These are phyloP conservation scores for Gnatocerus cornutus DNA, from an alignment of 2,888 invertebrate genomes.

Conservation along the genomic window DNA sequence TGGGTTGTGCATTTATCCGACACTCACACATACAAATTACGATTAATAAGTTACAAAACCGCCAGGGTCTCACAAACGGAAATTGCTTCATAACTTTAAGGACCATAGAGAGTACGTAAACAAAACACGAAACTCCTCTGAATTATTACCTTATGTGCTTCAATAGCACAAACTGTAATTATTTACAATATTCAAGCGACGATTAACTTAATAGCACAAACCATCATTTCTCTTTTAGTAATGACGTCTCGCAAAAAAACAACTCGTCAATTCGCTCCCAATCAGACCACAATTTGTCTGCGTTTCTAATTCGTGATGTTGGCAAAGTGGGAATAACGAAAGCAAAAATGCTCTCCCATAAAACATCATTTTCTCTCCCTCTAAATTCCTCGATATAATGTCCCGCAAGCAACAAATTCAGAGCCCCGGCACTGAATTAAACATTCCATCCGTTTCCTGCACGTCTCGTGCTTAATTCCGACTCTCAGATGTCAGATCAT, in stretches of 20 bases:
- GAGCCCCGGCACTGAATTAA: constrained; percentile 20
- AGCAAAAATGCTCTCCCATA: constrained; percentile 10
- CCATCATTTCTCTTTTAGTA: neutral
- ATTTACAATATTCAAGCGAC: constrained; percentile 23
- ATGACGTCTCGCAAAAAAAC: neutral
- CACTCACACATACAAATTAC: constrained; percentile 31
- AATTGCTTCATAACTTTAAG: constrained; percentile 42
- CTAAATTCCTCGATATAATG: constrained; percentile 5
- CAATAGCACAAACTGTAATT: constrained; percentile 23
- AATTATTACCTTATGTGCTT: constrained; percentile 32
- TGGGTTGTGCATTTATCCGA: neutral
- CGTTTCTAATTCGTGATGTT: constrained; percentile 4
- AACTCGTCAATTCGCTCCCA: neutral
- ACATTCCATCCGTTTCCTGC: constrained; percentile 26
- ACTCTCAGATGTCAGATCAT: constrained; percentile 23
- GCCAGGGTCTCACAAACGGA: constrained; percentile 33
- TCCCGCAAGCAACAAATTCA: constrained; percentile 17
- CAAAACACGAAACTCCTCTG: constrained; percentile 25
- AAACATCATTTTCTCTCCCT: constrained; percentile 24
- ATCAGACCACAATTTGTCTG: neutral
- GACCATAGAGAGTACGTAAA: constrained; percentile 30
- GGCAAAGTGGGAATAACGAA: constrained; percentile 5
- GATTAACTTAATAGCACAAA: neutral
- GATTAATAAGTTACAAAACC: constrained; percentile 35
- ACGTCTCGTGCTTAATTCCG: constrained; percentile 21